A percentile compares a stretch with the other conserved stretches of the same genome.
phyloP scores from a whole-genome alignment of 1,140 invertebrate species.

The Drosophila arawakana region DNA sequence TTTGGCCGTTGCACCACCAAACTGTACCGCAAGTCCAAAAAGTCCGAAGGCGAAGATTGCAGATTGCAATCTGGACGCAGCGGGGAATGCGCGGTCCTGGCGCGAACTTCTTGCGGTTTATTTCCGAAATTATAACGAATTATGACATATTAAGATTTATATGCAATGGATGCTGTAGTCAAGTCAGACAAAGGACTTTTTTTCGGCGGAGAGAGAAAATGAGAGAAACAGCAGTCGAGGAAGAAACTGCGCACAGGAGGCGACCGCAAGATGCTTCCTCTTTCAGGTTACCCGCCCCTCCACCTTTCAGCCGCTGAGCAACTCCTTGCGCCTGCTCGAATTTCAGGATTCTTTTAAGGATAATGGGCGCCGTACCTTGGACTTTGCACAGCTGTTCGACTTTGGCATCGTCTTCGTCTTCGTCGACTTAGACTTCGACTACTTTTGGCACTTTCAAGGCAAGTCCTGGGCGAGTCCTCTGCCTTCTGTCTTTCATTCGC shows the following conservation, averaged over 20 bases:
- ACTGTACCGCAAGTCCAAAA: neutral
- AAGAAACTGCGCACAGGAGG: conserved; percentile 38
- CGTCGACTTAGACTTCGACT: neutral
- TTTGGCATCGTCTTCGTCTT: conserved; percentile 11
- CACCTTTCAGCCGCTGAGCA: conserved; percentile 5
- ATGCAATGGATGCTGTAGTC: conserved; percentile 12
- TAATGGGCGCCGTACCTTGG: conserved; percentile 61
- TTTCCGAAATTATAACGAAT: conserved; percentile 74
- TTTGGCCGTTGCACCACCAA: conserved; percentile 5
- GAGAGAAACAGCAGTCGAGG: neutral
- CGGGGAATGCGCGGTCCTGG: conserved; percentile 49
- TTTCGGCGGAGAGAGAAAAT: conserved; percentile 38
- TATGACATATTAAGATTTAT: conserved; percentile 83
- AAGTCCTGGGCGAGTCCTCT: conserved; percentile 32
- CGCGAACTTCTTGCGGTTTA: conserved; percentile 65
- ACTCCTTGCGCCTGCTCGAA: conserved; percentile 54
- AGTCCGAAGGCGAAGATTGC: neutral
- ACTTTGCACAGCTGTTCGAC: conserved; percentile 67
- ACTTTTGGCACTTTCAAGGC: neutral
- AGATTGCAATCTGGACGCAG: conserved; percentile 47
- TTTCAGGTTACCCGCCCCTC: neutral
- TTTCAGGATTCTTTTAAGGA: conserved; percentile 51
- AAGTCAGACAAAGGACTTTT: conserved; percentile 33
- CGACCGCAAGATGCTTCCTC: conserved; percentile 62
- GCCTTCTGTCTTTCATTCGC: conserved; percentile 10